phyloP scores from a whole-genome alignment of 2,113 vertebrate genomes.

The Gadus macrocephalus region DNA sequence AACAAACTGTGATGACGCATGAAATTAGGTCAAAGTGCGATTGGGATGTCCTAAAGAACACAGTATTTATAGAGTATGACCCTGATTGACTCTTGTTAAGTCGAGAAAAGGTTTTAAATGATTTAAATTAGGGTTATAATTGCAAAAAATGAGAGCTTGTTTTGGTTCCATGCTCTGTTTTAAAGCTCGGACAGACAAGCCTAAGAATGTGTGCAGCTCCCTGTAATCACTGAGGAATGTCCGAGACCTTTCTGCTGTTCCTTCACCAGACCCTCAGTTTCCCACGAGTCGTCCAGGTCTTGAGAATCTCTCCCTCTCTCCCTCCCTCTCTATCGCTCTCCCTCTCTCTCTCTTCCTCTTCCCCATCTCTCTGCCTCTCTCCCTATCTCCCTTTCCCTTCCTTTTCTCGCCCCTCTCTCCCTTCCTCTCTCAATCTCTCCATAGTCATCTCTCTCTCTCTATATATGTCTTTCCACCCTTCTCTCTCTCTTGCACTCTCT shows the following conservation, averaged over 20 bases:
- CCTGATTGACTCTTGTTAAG: too few relatives aligned
- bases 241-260: slow-evolving; percentile 75
- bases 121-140: not conserved
- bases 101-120: not conserved
- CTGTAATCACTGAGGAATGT: slow-evolving; percentile 79
- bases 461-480: not conserved
- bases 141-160: not conserved
- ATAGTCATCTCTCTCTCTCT: too few relatives aligned
- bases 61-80: too few relatives aligned
- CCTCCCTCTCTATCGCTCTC: slow-evolving; percentile 10
- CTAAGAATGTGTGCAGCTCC: slow-evolving; percentile 73
- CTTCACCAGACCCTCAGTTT: slow-evolving; percentile 70
- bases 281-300: slow-evolving; percentile 69
- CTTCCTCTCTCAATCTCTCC: too few relatives aligned
- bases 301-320: slow-evolving; percentile 55
- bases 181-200: slow-evolving; percentile 36
- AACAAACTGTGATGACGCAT: too few relatives aligned
- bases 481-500: slow-evolving; percentile 28
- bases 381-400: slow-evolving; percentile 30
- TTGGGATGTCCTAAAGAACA: too few relatives aligned
- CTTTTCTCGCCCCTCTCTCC: not conserved
- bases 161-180: not conserved
- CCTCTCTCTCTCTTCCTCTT: slow-evolving; percentile 28
- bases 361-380: slow-evolving; percentile 24
- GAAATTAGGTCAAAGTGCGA: too few relatives aligned